Evolutionary conservation across 2,113 vertebrate species (phyloP).

Genomic region (Ia io): DNA sequence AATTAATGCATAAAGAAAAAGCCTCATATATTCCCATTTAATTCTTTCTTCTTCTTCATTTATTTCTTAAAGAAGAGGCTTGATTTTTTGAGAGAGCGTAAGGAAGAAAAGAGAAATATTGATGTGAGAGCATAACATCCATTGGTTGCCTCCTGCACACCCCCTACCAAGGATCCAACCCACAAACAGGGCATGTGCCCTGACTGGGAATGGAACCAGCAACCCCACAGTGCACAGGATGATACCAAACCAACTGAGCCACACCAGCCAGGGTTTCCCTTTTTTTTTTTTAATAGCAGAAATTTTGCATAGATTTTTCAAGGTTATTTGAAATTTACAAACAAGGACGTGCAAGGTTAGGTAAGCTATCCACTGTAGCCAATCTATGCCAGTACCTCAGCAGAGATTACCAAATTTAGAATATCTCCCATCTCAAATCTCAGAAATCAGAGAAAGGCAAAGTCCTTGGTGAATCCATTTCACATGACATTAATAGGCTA

Average conservation of each 20-base stretch:
- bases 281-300: neutral
- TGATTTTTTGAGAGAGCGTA: too few relatives aligned
- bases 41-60: neutral
- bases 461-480: neutral
- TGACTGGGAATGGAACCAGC: too few relatives aligned
- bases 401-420: neutral
- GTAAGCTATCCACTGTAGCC: too few relatives aligned
- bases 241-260: too few relatives aligned
- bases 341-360: neutral
- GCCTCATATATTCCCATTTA: neutral
- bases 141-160: too few relatives aligned
- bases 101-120: too few relatives aligned
- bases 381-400: neutral
- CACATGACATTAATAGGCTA: neutral
- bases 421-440: neutral
- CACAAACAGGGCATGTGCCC: too few relatives aligned
- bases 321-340: neutral
- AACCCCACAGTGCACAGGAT: too few relatives aligned
- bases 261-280: too few relatives aligned
- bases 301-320: neutral
- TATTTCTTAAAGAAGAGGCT: neutral
- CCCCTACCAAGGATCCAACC: too few relatives aligned
- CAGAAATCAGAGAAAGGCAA: neutral
- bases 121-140: too few relatives aligned
- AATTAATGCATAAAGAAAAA: neutral